Base-by-base conservation (phyloP, 2,888 invertebrate species). In the Amphipoea oculea region DNA sequence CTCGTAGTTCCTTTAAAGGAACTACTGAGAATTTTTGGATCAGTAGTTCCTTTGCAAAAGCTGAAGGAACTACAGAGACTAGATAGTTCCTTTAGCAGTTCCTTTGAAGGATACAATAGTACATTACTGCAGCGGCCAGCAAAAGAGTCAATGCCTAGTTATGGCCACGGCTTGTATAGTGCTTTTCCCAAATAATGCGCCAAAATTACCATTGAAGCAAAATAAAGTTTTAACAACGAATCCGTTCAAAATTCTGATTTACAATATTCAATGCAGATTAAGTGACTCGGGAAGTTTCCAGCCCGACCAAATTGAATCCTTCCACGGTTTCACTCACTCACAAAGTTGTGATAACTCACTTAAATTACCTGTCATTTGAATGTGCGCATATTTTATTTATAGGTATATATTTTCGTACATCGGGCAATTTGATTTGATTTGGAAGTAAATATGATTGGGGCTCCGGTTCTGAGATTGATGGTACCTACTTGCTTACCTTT, bases 301-400 rank as follows among this genome's bases (percentile, higher is more conserved):
- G 2, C 45, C n/a, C 17, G 12, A 42, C 23, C 12, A 84, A 81
- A 84, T 81, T 78, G 14, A 84, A 81, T 71, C 40, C 66, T 54
- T 70, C 51, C 23, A 40, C 40, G 70, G 40, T 9, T 69, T 79
- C 65, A 29, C 60, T 29, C 51, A 14, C 60, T 29, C 51, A 7
- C 51, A 84, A 71, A 79, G 60, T 81, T 79, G 36, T 60, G 60
- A 23, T 62, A 79, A 62, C 66, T 70, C 66, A 67, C 40, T 79
- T 79, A 79, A 79, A 84, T 79, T 84, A 81, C 80, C 84, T 84
- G 71, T 81, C 84, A 84, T 71, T 62, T 71, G 23, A 70, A 84
- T 71, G 67, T 84, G 60, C 81, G 54, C 60, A 71, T 79, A 81
- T 67, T 84, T 40, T 40, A 48, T 84, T 40, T 40, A 48, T 79